Conservation (phyloP, 2,888 invertebrate genomes). For the Ophonus ardosiacus region DNA sequence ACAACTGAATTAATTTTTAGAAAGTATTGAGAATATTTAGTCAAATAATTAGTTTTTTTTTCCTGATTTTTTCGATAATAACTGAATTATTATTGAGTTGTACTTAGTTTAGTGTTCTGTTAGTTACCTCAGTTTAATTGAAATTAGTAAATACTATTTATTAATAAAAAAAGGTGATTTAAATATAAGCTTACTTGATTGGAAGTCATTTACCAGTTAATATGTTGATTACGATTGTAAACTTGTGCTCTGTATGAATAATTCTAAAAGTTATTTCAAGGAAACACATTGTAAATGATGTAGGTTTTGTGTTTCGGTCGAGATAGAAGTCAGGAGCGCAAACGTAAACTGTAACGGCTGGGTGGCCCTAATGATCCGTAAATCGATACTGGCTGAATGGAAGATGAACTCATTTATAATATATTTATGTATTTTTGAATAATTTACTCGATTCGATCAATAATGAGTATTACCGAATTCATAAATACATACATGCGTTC, state of each 20-base stretch:
- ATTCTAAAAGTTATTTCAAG: neutral
- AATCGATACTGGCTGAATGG: slow-evolving; percentile 57
- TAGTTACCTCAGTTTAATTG: too few relatives aligned
- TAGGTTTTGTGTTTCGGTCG: neutral
- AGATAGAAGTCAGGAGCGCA: neutral
- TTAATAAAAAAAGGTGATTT: too few relatives aligned
- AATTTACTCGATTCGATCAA: slow-evolving; percentile 57
- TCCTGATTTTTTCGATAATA: too few relatives aligned
- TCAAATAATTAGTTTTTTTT: too few relatives aligned
- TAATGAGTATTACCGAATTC: slow-evolving; percentile 60
- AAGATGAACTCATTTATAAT: slow-evolving; percentile 58
- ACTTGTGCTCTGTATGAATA: neutral
- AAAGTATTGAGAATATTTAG: too few relatives aligned
- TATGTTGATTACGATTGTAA: too few relatives aligned
- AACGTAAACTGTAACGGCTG: slow-evolving; percentile 43
- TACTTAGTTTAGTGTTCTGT: too few relatives aligned
- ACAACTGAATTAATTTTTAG: too few relatives aligned
- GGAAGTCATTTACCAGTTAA: too few relatives aligned
- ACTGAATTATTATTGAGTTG: too few relatives aligned
- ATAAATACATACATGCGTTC: slow-evolving; percentile 60
- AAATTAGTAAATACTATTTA: too few relatives aligned
- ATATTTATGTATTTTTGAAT: slow-evolving; percentile 59
- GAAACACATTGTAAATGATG: neutral
- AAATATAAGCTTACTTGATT: too few relatives aligned
- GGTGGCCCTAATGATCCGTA: slow-evolving; percentile 55